Percentiles rank a stretch among this genome's conserved stretches.
Conservation (phyloP, 2,888 invertebrate species). For the Orgyia antiqua region DNA sequence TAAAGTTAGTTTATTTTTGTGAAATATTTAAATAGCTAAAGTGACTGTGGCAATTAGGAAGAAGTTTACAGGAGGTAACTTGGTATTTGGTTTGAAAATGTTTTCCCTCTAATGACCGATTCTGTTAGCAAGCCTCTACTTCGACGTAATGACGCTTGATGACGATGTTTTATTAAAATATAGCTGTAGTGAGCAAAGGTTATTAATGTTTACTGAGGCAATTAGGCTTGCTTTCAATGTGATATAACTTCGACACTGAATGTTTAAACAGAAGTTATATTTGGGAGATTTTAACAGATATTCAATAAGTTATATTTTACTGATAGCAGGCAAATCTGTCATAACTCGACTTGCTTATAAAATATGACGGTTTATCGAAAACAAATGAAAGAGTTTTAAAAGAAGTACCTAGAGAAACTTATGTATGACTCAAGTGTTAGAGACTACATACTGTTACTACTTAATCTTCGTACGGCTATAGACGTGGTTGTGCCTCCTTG, state of each 20-base stretch:
- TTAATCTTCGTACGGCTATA: no score
- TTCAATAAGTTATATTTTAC: no score
- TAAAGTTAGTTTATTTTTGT: no score
- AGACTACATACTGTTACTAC: no score
- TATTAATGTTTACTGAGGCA: conserved; percentile 49
- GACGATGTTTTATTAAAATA: conserved; percentile 41
- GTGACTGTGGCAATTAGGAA: conserved; percentile 26
- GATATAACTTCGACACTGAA: conserved; percentile 13
- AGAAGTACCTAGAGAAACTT: no score
- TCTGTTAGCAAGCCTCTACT: conserved; percentile 25
- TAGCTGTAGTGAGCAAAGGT: conserved; percentile 22
- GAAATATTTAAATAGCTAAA: no score
- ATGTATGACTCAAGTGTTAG: no score
- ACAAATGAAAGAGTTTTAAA: no score
- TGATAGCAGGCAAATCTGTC: no score
- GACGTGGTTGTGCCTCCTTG: no score
- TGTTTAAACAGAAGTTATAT: conserved; percentile 6
- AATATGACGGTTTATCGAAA: no score
- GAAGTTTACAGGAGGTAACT: conserved; percentile 51
- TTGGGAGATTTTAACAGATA: background rate
- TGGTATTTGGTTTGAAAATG: conserved; percentile 63
- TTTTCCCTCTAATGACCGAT: conserved; percentile 66
- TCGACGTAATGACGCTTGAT: conserved; percentile 46
- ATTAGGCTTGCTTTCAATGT: conserved; percentile 30
- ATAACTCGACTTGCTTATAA: no score